Evolutionary conservation across 1,140 invertebrate species (phyloP).

Genomic region (Apis dorsata): DNA sequence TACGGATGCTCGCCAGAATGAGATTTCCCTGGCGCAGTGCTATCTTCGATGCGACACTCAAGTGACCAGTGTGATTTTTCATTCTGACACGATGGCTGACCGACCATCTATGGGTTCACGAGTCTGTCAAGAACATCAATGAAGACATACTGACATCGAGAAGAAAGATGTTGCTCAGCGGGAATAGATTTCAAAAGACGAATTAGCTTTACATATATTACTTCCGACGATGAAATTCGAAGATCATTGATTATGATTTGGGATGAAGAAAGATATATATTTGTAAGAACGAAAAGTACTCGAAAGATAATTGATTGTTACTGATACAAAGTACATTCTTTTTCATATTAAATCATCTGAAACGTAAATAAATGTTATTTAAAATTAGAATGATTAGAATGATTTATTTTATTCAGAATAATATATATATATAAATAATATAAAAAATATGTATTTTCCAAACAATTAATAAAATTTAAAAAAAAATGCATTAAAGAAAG

Average conservation of each 20-base stretch:
- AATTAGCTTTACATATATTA: not conserved
- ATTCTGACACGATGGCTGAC: conserved; percentile 1
- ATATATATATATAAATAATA: too few species aligned
- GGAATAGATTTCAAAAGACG: conserved; percentile 10
- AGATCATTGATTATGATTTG: not conserved
- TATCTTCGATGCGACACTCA: not conserved
- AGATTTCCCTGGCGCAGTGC: conserved; percentile 25
- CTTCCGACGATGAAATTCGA: not conserved
- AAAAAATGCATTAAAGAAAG: not conserved
- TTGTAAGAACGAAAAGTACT: not conserved
- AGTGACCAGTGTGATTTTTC: conserved; percentile 33
- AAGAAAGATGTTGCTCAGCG: conserved; percentile 10
- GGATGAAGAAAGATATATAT: not conserved
- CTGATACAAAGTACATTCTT: too few species aligned
- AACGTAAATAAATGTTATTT: too few species aligned
- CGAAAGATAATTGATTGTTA: not conserved
- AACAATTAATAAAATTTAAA: too few species aligned
- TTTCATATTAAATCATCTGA: too few species aligned
- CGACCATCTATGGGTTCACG: not conserved
- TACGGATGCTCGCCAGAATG: conserved; percentile 29
- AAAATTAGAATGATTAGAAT: too few species aligned
- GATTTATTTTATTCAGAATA: too few species aligned
- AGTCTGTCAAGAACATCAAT: not conserved
- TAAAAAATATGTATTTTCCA: too few species aligned
- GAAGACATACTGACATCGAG: conserved; percentile 4